These are phyloP conservation scores for Brachionus sp. DNA, from an alignment of 1,140 invertebrate species.

Conservation along the genomic window DNA sequence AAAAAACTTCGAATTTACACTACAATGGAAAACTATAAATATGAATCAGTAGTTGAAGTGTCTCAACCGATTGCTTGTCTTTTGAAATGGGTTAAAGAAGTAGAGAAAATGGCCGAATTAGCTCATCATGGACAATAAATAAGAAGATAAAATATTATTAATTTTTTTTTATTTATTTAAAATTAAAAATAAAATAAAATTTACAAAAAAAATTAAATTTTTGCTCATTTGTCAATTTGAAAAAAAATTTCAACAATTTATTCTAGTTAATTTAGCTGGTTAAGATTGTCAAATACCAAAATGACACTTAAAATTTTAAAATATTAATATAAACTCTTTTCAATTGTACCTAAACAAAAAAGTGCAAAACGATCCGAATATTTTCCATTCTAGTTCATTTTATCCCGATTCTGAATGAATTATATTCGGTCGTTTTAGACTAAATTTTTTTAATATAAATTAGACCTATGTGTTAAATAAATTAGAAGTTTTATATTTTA, in stretches of 20 bases:
- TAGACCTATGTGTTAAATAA: not conserved
- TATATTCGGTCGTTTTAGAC: not conserved
- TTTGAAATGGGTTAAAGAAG: constrained; percentile 23
- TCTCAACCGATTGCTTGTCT: not conserved
- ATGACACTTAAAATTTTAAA: not conserved
- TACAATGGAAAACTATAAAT: not conserved
- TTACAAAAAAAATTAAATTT: too few relatives aligned
- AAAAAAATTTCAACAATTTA: too few relatives aligned
- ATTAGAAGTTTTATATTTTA: not conserved
- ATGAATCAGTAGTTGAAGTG: not conserved
- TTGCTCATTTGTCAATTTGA: too few relatives aligned
- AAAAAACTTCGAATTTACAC: constrained; percentile 22
- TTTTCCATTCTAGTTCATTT: not conserved
- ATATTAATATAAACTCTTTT: not conserved
- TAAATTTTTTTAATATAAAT: not conserved
- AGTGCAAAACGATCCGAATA: not conserved
- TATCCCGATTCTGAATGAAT: not conserved
- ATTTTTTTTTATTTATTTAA: not conserved
- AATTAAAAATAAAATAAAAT: not conserved
- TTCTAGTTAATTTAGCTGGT: too few relatives aligned
- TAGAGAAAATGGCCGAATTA: not conserved
- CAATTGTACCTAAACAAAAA: not conserved
- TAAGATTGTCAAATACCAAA: too few relatives aligned
- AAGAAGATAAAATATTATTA: not conserved
- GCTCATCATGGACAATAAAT: not conserved